These are phyloP conservation scores for Dicentrarchus labrax DNA, from an alignment of 2,113 vertebrate genomes.

Conservation along the genomic window DNA sequence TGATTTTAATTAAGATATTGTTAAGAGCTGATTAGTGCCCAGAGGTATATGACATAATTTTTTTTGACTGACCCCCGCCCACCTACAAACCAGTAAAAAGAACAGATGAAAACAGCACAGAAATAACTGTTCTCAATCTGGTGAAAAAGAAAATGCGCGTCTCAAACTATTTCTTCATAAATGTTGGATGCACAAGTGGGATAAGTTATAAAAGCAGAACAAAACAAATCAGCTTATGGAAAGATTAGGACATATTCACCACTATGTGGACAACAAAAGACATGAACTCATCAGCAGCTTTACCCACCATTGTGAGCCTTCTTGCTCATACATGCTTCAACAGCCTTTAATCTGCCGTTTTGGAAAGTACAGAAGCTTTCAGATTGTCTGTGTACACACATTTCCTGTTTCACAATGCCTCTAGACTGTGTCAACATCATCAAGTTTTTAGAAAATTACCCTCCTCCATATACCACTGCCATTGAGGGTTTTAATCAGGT, in stretches of 20 bases:
- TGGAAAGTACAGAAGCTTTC: conserved; percentile 25
- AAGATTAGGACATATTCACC: conserved; percentile 19
- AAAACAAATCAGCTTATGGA: conserved; percentile 20
- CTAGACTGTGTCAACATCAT: conserved; percentile 19
- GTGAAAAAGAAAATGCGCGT: neutral
- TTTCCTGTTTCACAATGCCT: conserved; percentile 40
- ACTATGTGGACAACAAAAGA: conserved; percentile 33
- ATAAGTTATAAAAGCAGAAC: conserved; percentile 1
- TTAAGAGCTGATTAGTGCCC: neutral
- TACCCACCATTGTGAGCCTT: conserved; percentile 11
- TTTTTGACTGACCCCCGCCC: neutral
- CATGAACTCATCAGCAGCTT: conserved; percentile 27
- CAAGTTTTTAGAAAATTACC: neutral
- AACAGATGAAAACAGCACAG: neutral
- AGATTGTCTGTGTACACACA: conserved; percentile 6
- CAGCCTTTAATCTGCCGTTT: conserved; percentile 39
- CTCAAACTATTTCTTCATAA: neutral
- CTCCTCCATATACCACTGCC: neutral
- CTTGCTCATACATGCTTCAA: conserved; percentile 40
- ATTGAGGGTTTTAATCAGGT: conserved; percentile 16
- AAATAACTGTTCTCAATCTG: neutral
- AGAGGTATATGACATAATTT: neutral
- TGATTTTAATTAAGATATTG: neutral
- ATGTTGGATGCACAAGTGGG: neutral
- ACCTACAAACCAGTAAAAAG: neutral